Evolutionary conservation across 2,113 vertebrate genomes (phyloP), one percentile per base, ranked within the genome.

Genomic region (Okapia johnstoni): DNA sequence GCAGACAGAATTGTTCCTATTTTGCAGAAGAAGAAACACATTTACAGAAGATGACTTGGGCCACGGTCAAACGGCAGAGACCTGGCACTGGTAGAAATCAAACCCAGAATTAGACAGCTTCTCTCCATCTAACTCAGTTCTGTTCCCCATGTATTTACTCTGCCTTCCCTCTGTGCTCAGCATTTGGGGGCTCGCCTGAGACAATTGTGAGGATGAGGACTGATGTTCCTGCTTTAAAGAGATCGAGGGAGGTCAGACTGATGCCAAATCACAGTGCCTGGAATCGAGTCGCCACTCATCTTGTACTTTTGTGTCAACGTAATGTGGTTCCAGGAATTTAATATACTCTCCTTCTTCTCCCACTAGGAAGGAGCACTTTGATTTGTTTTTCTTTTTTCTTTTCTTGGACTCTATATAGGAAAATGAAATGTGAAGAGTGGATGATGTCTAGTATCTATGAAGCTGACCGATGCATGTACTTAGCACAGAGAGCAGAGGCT

Each of bases 401-500:
- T 23, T 54, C 46, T 25, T 46, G 6, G 40, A 73, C 9, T 52
- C 12, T 85, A 0, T 30, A 6, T 21, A 55, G 43, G 17, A 23
- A 73, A 63, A 57, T 21, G 40, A 55, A 33, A 46, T 57, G 7
- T 36, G 50, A 52, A 70, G 52, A 58, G 16, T 7, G 1, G 61
- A 80, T 25, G 28, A 17, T 23, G 7, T 23, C 57, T 28, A 3
- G 19, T 48, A 7, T 36, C 80, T 40, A 19, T 26, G 28, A 80
- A 70, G 58, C 46, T 1, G 5, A 17, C 10, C 0, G 0, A 70
- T 1, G 5, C 28, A 19, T 9, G 11, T 19, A 25, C 23, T 88
- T 26, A 81, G 52, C 33, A 6, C 2, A 7, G 13, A n/a, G 9
- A 54, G 11, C 3, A 36, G 48, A 66, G 21, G 28, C 46, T 15